Evolutionary conservation across 2,888 invertebrate genomes (phyloP), one percentile per base, ranked within the genome.

Genomic region (Caenorhabditis imperialis): DNA sequence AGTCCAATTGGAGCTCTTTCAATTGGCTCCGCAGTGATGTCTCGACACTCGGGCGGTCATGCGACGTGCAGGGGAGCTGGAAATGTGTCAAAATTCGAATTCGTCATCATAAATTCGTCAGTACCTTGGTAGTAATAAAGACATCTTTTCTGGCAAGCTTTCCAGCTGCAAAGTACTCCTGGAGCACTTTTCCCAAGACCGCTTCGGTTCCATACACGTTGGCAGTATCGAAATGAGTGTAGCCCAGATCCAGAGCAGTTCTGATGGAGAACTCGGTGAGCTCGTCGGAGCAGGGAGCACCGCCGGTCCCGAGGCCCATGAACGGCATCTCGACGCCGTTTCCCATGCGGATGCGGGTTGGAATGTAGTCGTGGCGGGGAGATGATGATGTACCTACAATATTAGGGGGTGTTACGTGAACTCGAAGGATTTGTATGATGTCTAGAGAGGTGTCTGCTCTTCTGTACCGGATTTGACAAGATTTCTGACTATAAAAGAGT

Each of bases 121-220:
- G 40, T 12, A 77, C 76, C 61, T 77, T 79, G 14, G 78, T 65
- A 3, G 76, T 79, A n/a, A 79, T 53, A 40, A 76, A 79, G 8
- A 79, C 30, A 16, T 79, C 67, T 23, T 74, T 54, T 38, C 76
- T 57, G 22, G 89, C 90, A 12, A 94, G 89, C 35, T 71, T 77
- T 87, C 92, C 91, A 85, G 92, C 92, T 0, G 93, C 92, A 38
- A 94, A 88, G 18, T 93, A 89, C 63, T 89, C 88, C 81, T 91
- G 90, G 18, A 94, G 89, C 3, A 93, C 92, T 37, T 89, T 87
- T 10, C 92, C 92, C 76, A 94, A 91, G 53, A 92, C 91, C 54
- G 88, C 87, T 88, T 94, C 94, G 88, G 93, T 94, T 30, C 91
- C 90, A 88, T 93, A 94, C 1, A 92, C 92, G 7, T 65, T 40